Conservation (phyloP, 2,113 vertebrate genomes). For the Podilymbus podiceps region DNA sequence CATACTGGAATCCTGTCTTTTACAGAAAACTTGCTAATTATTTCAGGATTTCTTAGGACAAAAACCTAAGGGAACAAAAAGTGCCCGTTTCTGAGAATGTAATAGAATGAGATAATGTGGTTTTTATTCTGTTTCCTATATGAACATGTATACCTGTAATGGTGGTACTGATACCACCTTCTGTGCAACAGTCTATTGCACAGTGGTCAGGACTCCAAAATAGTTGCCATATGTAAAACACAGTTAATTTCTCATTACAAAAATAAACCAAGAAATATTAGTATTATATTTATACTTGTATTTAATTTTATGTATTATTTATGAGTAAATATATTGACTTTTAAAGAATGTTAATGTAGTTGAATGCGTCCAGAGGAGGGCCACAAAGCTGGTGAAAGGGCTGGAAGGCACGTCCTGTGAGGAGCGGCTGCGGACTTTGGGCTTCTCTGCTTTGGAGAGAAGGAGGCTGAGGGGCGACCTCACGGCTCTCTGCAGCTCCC, state of each 20-base stretch:
- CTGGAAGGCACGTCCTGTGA: background rate
- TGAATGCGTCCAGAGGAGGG: background rate
- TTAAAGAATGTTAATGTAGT: background rate
- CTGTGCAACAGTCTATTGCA: background rate
- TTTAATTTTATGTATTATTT: background rate
- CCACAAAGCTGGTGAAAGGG: background rate
- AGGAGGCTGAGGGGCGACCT: background rate
- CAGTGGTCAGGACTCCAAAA: background rate
- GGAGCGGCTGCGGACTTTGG: background rate
- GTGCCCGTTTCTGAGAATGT: background rate
- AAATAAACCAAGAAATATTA: background rate
- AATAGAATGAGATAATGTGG: background rate
- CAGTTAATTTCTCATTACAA: background rate
- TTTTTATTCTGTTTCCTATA: background rate
- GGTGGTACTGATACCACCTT: background rate
- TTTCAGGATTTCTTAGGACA: background rate
- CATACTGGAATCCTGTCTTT: background rate
- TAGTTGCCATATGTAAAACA: background rate
- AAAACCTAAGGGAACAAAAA: background rate
- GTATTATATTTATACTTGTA: background rate
- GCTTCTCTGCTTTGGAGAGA: background rate
- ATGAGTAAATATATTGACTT: background rate
- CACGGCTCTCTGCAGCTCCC: background rate
- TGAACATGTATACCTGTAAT: background rate
- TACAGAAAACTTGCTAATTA: background rate